Percentiles rank a stretch among this genome's conserved stretches.
Evolutionary conservation across 2,888 invertebrate genomes (phyloP).

Genomic region (Fragum sueziense): DNA sequence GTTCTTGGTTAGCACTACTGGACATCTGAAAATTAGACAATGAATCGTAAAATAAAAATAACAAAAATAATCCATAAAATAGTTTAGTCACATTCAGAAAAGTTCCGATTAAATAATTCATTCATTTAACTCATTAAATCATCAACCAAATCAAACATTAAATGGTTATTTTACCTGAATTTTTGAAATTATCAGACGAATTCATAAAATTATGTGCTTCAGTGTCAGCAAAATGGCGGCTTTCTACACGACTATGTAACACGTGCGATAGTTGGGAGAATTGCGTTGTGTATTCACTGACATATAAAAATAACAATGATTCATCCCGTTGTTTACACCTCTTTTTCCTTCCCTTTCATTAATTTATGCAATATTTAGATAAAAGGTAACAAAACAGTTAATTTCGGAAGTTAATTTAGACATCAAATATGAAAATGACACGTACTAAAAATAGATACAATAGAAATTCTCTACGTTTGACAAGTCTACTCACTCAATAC

Average conservation of each 20-base stretch:
- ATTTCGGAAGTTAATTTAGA: too few species aligned
- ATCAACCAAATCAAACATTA: not conserved
- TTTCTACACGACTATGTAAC: constrained; percentile 41
- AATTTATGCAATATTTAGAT: too few species aligned
- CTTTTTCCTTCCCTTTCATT: not conserved
- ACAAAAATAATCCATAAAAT: not conserved
- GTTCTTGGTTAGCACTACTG: constrained; percentile 74
- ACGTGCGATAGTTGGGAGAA: constrained; percentile 63
- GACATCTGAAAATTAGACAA: constrained; percentile 72
- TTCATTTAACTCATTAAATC: not conserved
- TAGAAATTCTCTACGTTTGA: constrained; percentile 18
- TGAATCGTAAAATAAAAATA: not conserved
- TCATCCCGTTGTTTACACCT: not conserved
- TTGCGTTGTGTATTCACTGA: constrained; percentile 36
- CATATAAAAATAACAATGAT: constrained; percentile 27
- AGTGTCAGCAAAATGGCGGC: constrained; percentile 59
- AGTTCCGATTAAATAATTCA: not conserved
- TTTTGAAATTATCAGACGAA: constrained; percentile 54
- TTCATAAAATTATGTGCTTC: constrained; percentile 43
- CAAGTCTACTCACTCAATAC: constrained; percentile 52
- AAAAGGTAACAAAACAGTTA: too few species aligned
- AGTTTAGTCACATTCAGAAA: not conserved
- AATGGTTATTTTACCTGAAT: constrained; percentile 45
- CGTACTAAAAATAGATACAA: constrained; percentile 14
- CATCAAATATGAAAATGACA: constrained; percentile 10